Evolutionary conservation across 2,797 vertebrate genomes (phyloP), one percentile per base, ranked within the genome.

Genomic region (Etheostoma perlongum): DNA sequence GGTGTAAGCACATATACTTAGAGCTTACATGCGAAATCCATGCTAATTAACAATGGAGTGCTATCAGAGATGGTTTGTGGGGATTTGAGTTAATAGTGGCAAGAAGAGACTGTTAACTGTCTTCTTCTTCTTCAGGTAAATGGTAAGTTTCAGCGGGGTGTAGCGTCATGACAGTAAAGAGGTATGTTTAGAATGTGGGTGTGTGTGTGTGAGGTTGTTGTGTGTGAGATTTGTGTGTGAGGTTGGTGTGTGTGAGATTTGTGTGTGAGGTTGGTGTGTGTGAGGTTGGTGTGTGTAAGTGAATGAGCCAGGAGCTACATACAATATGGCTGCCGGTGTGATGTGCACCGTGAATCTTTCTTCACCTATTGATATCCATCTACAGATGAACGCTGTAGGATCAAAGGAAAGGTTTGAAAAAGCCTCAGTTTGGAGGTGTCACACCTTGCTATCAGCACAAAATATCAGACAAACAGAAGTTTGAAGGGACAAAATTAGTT

Each of bases 361-460:
- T 54, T 55, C 46, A 33, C 12, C 0, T 14, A 67, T 62, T 53
- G 4, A 21, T 54, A 54, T 70, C 36, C 57, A 51, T 55, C 42
- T 3, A 25, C 16, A 53, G 62, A 67, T 12, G 25, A 61, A 68
- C 11, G 11, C 19, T 21, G 9, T 30, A 11, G 15, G 47, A 27
- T 70, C 36, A 57, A 76, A 69, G 48, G 51, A 65, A 65, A 27
- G 23, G 54, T 68, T 76, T 69, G 65, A 64, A 58, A 60, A 64
- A 15, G 0, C 15, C 0, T 0, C 47, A 6, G 36, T 60, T n/a
- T 64, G 18, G 21, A 18, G 42, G 59, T 58, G n/a, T 10, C 27
- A 42, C 21, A 4, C 46, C 4, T 13, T 42, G 4, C 16, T 23
- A 13, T n/a, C n/a, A n/a, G n/a, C 14, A 47, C 18, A 48, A 73